phyloP scores from a whole-genome alignment of 2,113 vertebrate genomes.

The Crocuta crocuta region DNA sequence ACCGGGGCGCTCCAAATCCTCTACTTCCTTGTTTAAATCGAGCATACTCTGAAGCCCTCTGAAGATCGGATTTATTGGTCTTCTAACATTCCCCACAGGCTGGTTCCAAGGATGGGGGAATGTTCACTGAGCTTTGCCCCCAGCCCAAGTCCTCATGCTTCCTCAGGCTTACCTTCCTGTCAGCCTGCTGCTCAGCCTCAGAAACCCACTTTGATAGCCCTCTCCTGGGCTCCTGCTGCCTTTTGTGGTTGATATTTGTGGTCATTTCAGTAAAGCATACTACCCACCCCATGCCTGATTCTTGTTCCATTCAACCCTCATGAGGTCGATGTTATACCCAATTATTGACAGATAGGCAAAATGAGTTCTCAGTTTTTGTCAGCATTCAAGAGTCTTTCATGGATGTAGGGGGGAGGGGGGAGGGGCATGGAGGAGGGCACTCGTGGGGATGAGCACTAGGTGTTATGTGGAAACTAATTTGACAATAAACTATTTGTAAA shows the following conservation, averaged over 20 bases:
- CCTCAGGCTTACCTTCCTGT: neutral
- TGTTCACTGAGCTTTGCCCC: neutral
- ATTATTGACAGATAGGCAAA: neutral
- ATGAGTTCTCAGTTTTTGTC: too few relatives aligned
- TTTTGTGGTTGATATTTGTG: neutral
- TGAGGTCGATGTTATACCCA: neutral
- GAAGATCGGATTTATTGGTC: neutral
- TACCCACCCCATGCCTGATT: neutral
- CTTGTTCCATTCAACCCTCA: neutral
- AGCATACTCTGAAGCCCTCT: neutral
- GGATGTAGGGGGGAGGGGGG: too few relatives aligned
- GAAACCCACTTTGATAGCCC: neutral
- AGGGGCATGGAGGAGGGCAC: too few relatives aligned
- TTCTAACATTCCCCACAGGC: neutral
- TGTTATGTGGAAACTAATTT: too few relatives aligned
- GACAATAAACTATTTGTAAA: too few relatives aligned
- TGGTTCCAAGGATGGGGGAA: neutral
- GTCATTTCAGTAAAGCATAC: neutral
- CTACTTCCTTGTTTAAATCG: neutral
- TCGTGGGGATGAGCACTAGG: too few relatives aligned
- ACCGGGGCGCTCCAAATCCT: neutral
- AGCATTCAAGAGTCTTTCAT: too few relatives aligned
- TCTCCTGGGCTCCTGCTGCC: neutral
- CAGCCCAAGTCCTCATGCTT: rapidly evolving
- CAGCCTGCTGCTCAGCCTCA: neutral